Conservation (phyloP, 2,888 invertebrate species). For the Aricia artaxerxes region DNA sequence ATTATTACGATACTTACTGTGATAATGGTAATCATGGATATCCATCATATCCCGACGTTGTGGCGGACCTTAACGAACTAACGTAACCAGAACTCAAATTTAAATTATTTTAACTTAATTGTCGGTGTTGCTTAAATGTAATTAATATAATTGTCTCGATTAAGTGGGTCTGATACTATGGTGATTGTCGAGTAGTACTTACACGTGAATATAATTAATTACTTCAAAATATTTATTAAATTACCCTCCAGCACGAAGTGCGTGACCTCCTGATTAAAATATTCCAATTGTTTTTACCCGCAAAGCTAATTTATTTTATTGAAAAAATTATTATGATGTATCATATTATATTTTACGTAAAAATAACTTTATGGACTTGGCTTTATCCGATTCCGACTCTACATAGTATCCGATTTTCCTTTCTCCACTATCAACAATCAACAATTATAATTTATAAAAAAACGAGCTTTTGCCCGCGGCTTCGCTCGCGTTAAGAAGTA, state of each 20-base stretch:
- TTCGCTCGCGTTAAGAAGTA: too few species aligned
- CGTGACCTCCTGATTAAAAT: slow-evolving; percentile 14
- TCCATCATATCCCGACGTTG: too few species aligned
- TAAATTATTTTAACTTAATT: not conserved
- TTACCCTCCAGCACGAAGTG: not conserved
- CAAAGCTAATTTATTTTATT: not conserved
- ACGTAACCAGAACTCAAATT: not conserved
- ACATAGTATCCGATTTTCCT: too few species aligned
- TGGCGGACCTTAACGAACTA: too few species aligned
- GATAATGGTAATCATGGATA: too few species aligned
- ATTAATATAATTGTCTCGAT: not conserved
- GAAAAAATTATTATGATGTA: not conserved
- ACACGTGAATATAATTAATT: slow-evolving; percentile 2
- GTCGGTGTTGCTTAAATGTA: not conserved
- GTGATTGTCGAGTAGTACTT: slow-evolving; percentile 1
- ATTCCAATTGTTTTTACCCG: slow-evolving; percentile 10
- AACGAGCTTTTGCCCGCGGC: too few species aligned
- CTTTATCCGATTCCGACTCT: too few species aligned
- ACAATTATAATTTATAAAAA: too few species aligned
- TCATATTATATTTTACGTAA: not conserved
- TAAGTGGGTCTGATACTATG: not conserved
- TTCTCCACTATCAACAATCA: too few species aligned
- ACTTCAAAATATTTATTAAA: slow-evolving; percentile 4
- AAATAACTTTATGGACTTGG: too few species aligned
- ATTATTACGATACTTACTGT: too few species aligned